Percentiles rank a stretch among this genome's conserved stretches.
These are phyloP conservation scores for Lanistes nyassanus DNA, from an alignment of 1,140 invertebrate species.

Conservation along the genomic window DNA sequence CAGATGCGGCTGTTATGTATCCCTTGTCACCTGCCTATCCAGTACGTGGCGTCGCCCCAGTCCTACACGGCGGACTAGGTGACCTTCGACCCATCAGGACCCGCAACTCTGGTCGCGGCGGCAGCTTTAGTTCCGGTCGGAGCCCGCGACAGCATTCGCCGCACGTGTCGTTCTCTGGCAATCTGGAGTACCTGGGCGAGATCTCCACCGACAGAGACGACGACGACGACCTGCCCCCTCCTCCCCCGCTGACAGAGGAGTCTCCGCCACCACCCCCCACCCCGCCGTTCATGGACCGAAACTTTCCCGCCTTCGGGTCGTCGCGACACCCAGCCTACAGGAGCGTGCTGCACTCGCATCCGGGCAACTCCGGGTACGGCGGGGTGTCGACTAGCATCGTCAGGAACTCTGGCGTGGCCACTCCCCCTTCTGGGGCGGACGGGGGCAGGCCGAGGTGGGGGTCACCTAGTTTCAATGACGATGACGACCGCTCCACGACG, in stretches of 20 bases:
- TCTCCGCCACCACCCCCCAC: not conserved
- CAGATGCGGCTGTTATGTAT: no score
- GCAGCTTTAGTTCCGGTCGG: not conserved
- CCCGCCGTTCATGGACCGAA: slow-evolving; percentile 3
- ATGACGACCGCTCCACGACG: slow-evolving; percentile 53
- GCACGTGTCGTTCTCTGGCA: slow-evolving; percentile 22
- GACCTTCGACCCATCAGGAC: no score
- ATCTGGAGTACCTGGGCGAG: slow-evolving; percentile 22
- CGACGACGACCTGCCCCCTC: not conserved
- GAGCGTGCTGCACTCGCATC: not conserved
- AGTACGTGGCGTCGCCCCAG: no score
- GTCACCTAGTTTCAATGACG: slow-evolving; percentile 36
- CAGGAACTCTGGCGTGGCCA: slow-evolving; percentile 1
- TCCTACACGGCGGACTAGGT: no score
- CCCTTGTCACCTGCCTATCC: no score
- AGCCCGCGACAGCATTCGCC: slow-evolving; percentile 11
- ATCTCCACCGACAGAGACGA: slow-evolving; percentile 7
- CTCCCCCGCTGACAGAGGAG: not conserved
- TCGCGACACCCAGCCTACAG: not conserved
- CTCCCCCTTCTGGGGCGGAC: not conserved
- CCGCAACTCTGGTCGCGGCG: slow-evolving; percentile 15
- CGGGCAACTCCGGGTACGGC: slow-evolving; percentile 5
- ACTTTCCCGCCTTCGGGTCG: slow-evolving; percentile 8
- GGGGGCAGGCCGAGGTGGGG: slow-evolving; percentile 12
- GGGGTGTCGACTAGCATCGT: slow-evolving; percentile 22